A percentile compares a stretch with the other conserved stretches of the same genome.
phyloP scores from a whole-genome alignment of 2,113 vertebrate genomes.

The Haemorhous mexicanus region DNA sequence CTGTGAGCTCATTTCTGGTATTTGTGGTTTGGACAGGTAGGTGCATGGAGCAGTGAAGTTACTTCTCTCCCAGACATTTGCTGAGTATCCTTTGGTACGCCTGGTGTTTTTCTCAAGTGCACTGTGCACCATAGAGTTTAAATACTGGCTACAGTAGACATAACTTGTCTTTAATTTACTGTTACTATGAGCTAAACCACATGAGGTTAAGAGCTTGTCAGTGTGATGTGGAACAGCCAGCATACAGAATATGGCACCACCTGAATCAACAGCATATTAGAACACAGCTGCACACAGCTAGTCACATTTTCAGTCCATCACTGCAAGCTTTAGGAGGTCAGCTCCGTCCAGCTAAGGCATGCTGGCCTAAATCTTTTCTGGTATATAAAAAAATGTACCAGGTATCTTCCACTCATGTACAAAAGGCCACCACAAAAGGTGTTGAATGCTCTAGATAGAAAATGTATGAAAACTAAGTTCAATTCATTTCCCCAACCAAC shows the following conservation, averaged over 20 bases:
- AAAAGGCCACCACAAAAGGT: not conserved
- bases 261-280: not conserved
- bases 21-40: not conserved
- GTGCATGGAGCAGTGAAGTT: not conserved
- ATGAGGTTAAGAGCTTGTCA: not conserved
- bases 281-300: not conserved
- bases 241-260: not conserved
- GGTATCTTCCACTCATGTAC: not conserved
- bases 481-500: not conserved
- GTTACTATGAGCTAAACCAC: not conserved
- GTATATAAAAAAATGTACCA: not conserved
- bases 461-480: not conserved
- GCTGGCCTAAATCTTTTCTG: not conserved
- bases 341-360: not conserved
- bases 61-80: not conserved
- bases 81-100: not conserved
- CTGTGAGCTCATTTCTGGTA: not conserved
- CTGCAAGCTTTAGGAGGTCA: not conserved
- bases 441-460: not conserved
- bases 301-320: not conserved
- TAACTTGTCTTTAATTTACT: not conserved
- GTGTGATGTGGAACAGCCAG: not conserved
- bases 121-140: not conserved
- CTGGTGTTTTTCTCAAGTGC: not conserved
- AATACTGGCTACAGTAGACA: not conserved